These are phyloP conservation scores for Jordanella pulchra DNA, from an alignment of 2,797 vertebrate species.

Conservation along the genomic window DNA sequence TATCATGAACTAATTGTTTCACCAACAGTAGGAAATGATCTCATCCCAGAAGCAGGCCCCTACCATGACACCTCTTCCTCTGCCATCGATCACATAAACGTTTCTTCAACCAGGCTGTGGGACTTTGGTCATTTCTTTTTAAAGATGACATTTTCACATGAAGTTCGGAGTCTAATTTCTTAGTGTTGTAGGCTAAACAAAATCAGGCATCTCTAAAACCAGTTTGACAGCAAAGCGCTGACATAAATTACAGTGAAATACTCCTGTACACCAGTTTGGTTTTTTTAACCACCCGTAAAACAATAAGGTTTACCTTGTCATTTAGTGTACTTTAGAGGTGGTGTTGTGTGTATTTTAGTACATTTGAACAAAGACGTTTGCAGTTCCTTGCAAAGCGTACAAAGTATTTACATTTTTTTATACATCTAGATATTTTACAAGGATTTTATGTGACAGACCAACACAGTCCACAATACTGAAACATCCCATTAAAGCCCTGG, in stretches of 20 bases:
- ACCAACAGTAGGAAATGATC: no score
- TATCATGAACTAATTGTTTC: no score
- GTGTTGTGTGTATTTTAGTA: neutral
- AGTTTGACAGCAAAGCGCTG: neutral
- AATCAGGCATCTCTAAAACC: conserved; percentile 1
- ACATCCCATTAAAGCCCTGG: no score
- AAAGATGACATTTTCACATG: neutral
- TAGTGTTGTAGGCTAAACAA: neutral
- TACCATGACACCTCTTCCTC: neutral
- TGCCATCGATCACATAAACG: no score
- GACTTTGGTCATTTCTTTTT: neutral
- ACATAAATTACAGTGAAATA: neutral
- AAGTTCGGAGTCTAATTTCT: neutral
- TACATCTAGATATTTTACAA: neutral
- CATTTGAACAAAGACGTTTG: neutral
- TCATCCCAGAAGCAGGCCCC: neutral
- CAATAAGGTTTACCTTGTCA: neutral
- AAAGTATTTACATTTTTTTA: neutral
- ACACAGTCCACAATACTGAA: no score
- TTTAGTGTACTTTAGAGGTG: conserved; percentile 5
- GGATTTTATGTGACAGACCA: neutral
- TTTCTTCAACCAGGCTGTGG: neutral
- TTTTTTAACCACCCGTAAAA: neutral
- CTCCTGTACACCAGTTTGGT: neutral
- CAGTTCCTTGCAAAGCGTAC: neutral